Evolutionary conservation across 2,888 invertebrate genomes (phyloP).

Genomic region (Philereme vetulata): DNA sequence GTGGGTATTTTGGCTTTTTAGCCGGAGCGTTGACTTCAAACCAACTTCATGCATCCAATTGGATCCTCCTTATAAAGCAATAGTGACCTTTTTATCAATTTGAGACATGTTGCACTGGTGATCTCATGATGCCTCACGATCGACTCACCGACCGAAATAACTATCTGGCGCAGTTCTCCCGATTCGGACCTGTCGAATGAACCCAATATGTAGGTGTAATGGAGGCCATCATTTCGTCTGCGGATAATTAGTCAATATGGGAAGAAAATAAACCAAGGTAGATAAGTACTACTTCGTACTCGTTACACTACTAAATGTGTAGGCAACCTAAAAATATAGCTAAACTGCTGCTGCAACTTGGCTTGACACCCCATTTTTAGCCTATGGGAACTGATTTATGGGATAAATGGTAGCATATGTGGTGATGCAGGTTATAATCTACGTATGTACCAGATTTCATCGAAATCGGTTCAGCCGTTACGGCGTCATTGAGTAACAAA

Average conservation of each 20-base stretch:
- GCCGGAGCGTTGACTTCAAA: not conserved
- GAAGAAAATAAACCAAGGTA: conserved; percentile 19
- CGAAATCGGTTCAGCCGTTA: no score
- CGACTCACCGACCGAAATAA: conserved; percentile 76
- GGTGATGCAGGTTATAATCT: no score
- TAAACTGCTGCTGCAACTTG: no score
- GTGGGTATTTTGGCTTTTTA: no score
- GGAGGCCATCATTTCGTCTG: conserved; percentile 49
- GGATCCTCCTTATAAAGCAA: conserved; percentile 21
- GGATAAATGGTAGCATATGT: no score
- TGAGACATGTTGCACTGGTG: conserved; percentile 50
- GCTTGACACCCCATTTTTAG: no score
- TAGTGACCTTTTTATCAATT: conserved; percentile 32
- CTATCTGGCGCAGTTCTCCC: conserved; percentile 60
- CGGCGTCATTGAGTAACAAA: no score
- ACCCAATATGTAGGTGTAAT: conserved; percentile 44
- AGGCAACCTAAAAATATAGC: no score
- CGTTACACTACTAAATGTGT: no score
- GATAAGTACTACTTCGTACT: no score
- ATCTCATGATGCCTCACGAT: conserved; percentile 70
- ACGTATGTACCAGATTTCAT: no score
- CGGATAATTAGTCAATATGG: conserved; percentile 37
- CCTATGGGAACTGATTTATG: no score
- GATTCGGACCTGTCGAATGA: conserved; percentile 55
- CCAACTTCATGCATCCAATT: conserved; percentile 16